Base-by-base conservation (phyloP, 2,888 invertebrate species). In the Zygaena filipendulae region DNA sequence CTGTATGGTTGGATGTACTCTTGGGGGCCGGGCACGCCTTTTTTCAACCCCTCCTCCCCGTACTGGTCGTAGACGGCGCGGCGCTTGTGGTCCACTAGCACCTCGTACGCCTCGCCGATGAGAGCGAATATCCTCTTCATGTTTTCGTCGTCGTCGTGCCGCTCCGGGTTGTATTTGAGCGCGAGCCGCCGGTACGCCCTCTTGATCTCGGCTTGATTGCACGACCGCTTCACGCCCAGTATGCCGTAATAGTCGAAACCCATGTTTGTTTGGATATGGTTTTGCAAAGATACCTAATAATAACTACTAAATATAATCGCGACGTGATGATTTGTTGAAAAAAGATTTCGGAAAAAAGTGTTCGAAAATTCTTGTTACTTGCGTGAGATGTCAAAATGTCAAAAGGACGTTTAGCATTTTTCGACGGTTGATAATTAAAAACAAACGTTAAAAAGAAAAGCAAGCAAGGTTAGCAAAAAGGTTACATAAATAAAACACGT, bases 1-100 rank as follows among this genome's bases (percentile, higher is more conserved):
- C 84, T 75, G 57, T 89, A 92, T 0, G 91, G 87, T 30, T 86
- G 84, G 41, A 89, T 85, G 57, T 83, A 90, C 4, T 82, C 82
- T 0, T 45, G 47, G 1, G 87, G 87, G 2, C 87, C 83, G 3
- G 89, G 87, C 0, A 93, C 85, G 0, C 94, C 93, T 47, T 82
- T 83, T 58, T 92, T 92, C 23, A 95, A 72, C 0, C 93, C 94
- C 48, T 90, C 89, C 62, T 94, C 94, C 0, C 95, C 95, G 63
- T 90, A 95, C 49, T 92, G 91, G 64, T 95, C 94, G 69, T 90
- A 96, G 9, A 94, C 85, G 8, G 92, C 88, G 31, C 90, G 81
- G 35, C 69, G 70, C 36, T 85, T 67, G 21, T 87, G 84, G 59
- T 89, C 79, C 1, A 85, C 83, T 13, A 93, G 71, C 5, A 92